Conservation (phyloP, 1,140 invertebrate species). For the Camponotus floridanus region DNA sequence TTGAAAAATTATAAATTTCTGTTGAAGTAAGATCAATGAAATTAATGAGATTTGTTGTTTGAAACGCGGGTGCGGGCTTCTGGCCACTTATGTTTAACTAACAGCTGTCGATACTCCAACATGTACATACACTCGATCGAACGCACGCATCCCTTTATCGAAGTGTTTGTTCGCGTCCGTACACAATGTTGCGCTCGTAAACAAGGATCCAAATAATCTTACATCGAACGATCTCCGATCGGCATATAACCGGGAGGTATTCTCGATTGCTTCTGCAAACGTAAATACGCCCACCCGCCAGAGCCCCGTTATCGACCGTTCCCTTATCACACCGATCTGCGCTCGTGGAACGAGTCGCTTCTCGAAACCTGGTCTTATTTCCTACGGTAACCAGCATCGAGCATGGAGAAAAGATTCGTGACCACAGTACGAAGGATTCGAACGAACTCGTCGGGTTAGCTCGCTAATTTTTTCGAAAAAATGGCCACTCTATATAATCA, state of each 20-base stretch:
- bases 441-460: not conserved
- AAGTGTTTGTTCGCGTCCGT: conserved; percentile 19
- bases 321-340: conserved; percentile 70
- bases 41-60: not conserved
- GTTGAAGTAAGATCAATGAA: not conserved
- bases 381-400: conserved; percentile 45
- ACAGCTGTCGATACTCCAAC: not conserved
- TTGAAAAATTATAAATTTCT: not conserved
- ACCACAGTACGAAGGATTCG: not conserved
- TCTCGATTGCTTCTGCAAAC: conserved; percentile 70
- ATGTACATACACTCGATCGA: conserved; percentile 1
- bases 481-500: not conserved
- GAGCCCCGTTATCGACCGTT: conserved; percentile 69
- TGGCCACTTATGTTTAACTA: not conserved
- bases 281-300: conserved; percentile 71
- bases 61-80: not conserved
- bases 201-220: conserved; percentile 57
- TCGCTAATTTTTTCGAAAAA: not conserved
- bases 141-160: conserved; percentile 25
- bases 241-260: conserved; percentile 72
- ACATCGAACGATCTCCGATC: conserved; percentile 71
- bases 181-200: conserved; percentile 44
- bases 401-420: conserved; percentile 14
- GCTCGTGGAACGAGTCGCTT: conserved; percentile 65
- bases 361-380: conserved; percentile 68